Conservation (phyloP, 2,888 invertebrate genomes). For the Sinelater perroti region DNA sequence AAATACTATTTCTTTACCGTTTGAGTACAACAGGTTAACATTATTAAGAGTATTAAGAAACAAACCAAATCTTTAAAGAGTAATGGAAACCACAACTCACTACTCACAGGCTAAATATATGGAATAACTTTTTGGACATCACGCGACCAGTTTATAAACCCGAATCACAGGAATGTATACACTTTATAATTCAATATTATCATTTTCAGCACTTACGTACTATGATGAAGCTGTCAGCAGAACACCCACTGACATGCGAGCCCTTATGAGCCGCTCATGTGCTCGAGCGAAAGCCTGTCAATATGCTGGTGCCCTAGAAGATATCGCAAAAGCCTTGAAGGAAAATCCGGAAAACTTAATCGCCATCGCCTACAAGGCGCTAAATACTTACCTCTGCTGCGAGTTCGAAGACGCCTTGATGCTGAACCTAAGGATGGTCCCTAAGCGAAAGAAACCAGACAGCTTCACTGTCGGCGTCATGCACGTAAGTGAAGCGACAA, state of each 20-base stretch:
- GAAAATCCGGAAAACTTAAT: slow-evolving; percentile 52
- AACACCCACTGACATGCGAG: slow-evolving; percentile 61
- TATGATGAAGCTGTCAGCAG: slow-evolving; percentile 53
- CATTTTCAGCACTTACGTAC: slow-evolving; percentile 49
- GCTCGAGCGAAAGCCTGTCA: slow-evolving; percentile 66
- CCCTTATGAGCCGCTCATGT: slow-evolving; percentile 65
- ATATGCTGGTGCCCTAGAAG: slow-evolving; percentile 64
- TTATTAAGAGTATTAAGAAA: too few relatives aligned
- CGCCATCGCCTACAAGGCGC: slow-evolving; percentile 53
- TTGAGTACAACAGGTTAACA: too few relatives aligned
- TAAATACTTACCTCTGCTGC: slow-evolving; percentile 55
- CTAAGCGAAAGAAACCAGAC: slow-evolving; percentile 56
- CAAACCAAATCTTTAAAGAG: too few relatives aligned
- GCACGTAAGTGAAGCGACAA: slow-evolving; percentile 51
- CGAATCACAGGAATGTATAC: too few relatives aligned
- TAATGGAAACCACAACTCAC: too few relatives aligned
- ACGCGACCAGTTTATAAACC: too few relatives aligned
- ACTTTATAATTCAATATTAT: neutral
- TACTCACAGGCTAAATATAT: too few relatives aligned
- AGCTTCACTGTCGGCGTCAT: slow-evolving; percentile 58
- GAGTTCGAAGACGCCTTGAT: slow-evolving; percentile 58
- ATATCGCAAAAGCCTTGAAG: slow-evolving; percentile 61
- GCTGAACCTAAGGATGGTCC: slow-evolving; percentile 49
- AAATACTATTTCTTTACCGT: too few relatives aligned
- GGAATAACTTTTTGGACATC: too few relatives aligned